Evolutionary conservation across 2,113 vertebrate species (phyloP).

Genomic region (Marmota monax): DNA sequence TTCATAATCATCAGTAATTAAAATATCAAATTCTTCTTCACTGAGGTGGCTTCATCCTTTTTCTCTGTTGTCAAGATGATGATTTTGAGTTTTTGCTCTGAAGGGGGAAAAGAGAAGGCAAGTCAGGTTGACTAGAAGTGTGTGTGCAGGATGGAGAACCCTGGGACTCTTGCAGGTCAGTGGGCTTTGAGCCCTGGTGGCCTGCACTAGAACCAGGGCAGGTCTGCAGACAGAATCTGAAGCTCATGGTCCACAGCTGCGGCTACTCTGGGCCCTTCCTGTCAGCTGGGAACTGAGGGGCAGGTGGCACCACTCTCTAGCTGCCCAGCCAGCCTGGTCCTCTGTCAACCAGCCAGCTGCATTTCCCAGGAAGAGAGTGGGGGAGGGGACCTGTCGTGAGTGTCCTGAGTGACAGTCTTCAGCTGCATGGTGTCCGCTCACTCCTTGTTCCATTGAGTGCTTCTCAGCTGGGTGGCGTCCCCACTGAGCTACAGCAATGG

Average conservation of each 20-base stretch:
- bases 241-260: not conserved
- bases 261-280: not conserved
- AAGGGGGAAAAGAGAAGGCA: not conserved
- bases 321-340: not conserved
- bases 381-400: not conserved
- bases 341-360: accelerated
- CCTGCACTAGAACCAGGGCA: accelerated
- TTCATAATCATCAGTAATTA: conserved; percentile 66
- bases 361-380: not conserved
- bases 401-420: too few species aligned
- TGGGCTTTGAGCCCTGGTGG: accelerated
- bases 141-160: accelerated
- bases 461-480: not conserved
- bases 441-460: not conserved
- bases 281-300: accelerated
- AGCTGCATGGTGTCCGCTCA: accelerated
- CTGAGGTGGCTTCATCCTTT: not conserved
- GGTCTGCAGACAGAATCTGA: accelerated
- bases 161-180: accelerated
- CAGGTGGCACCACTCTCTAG: accelerated
- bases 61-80: conserved; percentile 22
- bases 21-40: conserved; percentile 48
- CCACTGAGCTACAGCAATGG: not conserved
- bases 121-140: not conserved
- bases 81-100: conserved; percentile 41